phyloP scores from a whole-genome alignment of 2,113 vertebrate species.

The Antigone vipio region DNA sequence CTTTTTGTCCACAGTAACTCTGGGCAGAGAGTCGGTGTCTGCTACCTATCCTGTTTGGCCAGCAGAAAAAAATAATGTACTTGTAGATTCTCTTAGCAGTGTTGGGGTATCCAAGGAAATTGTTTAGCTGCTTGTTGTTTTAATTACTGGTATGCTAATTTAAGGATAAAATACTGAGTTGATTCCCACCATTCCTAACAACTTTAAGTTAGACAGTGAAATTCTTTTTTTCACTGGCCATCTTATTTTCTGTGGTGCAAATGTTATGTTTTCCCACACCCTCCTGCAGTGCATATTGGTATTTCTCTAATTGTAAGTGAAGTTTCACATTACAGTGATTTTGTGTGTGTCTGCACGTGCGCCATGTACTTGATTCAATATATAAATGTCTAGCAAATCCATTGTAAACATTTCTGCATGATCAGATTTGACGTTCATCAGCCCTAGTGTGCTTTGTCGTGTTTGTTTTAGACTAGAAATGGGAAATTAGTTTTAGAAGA shows the following conservation, averaged over 20 bases:
- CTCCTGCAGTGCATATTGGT: neutral
- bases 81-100: neutral
- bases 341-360: neutral
- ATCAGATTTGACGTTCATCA: neutral
- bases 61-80: neutral
- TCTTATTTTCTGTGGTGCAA: neutral
- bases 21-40: neutral
- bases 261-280: constrained; percentile 13
- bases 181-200: neutral
- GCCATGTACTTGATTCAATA: neutral
- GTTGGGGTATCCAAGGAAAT: neutral
- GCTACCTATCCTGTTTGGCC: neutral
- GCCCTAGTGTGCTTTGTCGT: neutral
- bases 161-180: neutral
- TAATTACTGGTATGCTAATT: neutral
- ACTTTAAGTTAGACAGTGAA: neutral
- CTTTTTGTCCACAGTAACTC: neutral
- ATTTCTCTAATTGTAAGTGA: constrained; percentile 42
- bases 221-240: neutral
- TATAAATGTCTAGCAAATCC: neutral
- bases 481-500: neutral
- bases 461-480: neutral
- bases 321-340: constrained; percentile 21
- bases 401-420: neutral
- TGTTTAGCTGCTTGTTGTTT: neutral